Evolutionary conservation across 2,113 vertebrate genomes (phyloP).

Genomic region (Cricetomys ansorgei): DNA sequence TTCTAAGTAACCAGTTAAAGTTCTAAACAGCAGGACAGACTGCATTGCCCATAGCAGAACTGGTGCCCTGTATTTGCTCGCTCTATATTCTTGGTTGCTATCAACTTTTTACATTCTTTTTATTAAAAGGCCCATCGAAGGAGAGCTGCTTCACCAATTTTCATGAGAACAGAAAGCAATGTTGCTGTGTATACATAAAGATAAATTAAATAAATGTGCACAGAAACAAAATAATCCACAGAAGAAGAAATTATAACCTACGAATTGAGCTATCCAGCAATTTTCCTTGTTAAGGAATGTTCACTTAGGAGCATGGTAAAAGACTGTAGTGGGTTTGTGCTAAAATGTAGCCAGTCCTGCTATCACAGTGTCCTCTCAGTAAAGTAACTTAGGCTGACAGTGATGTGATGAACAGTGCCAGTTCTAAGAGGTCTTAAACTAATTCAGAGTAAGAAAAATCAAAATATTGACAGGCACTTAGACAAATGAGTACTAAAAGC

Average conservation of each 20-base stretch:
- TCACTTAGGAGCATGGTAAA: slow-evolving; percentile 7
- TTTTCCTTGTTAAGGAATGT: slow-evolving; percentile 38
- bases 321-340: not conserved
- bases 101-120: not conserved
- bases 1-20: not conserved
- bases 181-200: not conserved
- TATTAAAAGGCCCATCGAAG: not conserved
- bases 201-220: not conserved
- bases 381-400: not conserved
- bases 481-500: slow-evolving; percentile 22
- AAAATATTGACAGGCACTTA: slow-evolving; percentile 10
- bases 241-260: not conserved
- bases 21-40: not conserved
- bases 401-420: not conserved
- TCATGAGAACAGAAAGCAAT: not conserved
- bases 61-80: not conserved
- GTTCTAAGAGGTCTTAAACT: not conserved
- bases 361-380: not conserved
- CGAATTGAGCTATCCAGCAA: not conserved
- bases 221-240: not conserved
- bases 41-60: not conserved
- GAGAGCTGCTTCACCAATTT: not conserved
- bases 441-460: not conserved
- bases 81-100: not conserved
- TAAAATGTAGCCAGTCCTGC: not conserved